Evolutionary conservation across 2,888 invertebrate genomes (phyloP).

Genomic region (Eristalis arbustorum): DNA sequence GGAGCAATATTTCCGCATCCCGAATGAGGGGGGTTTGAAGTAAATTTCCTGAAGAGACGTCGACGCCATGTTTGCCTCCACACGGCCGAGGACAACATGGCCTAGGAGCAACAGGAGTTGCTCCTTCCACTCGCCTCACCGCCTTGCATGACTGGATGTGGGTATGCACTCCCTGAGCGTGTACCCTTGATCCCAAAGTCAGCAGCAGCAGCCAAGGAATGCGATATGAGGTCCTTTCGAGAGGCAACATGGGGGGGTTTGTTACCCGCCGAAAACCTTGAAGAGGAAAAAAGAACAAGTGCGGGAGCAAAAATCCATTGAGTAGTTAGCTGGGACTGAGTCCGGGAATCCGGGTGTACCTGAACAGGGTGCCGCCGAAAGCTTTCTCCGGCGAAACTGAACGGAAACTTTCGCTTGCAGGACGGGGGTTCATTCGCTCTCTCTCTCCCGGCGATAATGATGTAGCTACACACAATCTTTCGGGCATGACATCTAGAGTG

Average conservation of each 20-base stretch:
- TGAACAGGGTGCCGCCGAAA: slow-evolving; percentile 46
- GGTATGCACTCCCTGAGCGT: not conserved
- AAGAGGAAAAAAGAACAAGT: slow-evolving; percentile 42
- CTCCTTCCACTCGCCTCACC: not conserved
- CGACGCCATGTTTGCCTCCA: not conserved
- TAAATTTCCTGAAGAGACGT: not conserved
- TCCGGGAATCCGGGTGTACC: slow-evolving; percentile 47
- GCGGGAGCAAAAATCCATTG: slow-evolving; percentile 58
- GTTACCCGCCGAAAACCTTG: not conserved
- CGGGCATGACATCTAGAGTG: slow-evolving; percentile 62
- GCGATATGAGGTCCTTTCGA: not conserved
- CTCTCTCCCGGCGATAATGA: slow-evolving; percentile 48
- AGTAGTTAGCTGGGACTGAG: slow-evolving; percentile 56
- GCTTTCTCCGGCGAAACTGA: slow-evolving; percentile 26
- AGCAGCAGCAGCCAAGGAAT: not conserved
- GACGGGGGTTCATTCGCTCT: slow-evolving; percentile 12
- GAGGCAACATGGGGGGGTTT: not conserved
- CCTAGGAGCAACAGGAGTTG: slow-evolving; percentile 33
- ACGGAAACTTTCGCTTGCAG: slow-evolving; percentile 28
- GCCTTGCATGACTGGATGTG: not conserved
- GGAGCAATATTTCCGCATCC: not conserved
- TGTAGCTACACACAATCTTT: slow-evolving; percentile 51
- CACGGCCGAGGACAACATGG: not conserved
- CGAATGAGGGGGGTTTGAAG: not conserved
- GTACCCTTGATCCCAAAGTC: not conserved